Percentiles rank a stretch among this genome's conserved stretches.
Evolutionary conservation across 2,888 invertebrate genomes (phyloP).

Genomic region (Xanthia icteritia): DNA sequence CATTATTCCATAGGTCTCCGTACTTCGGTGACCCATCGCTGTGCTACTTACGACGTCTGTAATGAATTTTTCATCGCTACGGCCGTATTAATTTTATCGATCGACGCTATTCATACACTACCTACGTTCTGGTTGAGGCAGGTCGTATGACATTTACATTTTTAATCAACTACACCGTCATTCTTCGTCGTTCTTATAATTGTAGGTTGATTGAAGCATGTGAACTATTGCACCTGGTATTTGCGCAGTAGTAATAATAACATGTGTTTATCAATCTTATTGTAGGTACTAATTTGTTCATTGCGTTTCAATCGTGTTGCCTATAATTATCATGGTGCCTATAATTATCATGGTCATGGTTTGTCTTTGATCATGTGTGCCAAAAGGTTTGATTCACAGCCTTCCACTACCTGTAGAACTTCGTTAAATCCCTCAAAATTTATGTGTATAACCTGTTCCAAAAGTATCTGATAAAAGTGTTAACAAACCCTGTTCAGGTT

Average conservation of each 20-base stretch:
- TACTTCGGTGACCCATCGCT: conserved; percentile 42
- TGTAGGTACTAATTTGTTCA: neutral
- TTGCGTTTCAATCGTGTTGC: neutral
- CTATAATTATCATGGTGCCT: no score
- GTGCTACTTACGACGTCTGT: conserved; percentile 44
- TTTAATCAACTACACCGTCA: conserved; percentile 38
- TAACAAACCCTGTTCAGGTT: neutral
- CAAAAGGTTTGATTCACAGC: neutral
- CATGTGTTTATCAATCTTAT: conserved; percentile 24
- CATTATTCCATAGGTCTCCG: conserved; percentile 28
- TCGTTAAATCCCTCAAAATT: neutral
- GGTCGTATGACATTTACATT: conserved; percentile 48
- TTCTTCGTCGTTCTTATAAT: conserved; percentile 39
- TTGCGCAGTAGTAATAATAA: conserved; percentile 8
- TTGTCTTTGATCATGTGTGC: neutral
- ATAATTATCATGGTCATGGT: no score
- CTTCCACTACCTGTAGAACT: neutral
- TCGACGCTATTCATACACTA: conserved; percentile 22
- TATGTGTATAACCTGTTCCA: neutral
- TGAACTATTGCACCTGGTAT: conserved; percentile 44
- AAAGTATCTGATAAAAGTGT: neutral
- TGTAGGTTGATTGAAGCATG: conserved; percentile 24
- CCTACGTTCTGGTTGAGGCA: conserved; percentile 47
- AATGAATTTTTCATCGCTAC: conserved; percentile 59
- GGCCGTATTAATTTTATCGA: conserved; percentile 50